phyloP scores from a whole-genome alignment of 1,140 invertebrate species.

The Bombus balteatus region DNA sequence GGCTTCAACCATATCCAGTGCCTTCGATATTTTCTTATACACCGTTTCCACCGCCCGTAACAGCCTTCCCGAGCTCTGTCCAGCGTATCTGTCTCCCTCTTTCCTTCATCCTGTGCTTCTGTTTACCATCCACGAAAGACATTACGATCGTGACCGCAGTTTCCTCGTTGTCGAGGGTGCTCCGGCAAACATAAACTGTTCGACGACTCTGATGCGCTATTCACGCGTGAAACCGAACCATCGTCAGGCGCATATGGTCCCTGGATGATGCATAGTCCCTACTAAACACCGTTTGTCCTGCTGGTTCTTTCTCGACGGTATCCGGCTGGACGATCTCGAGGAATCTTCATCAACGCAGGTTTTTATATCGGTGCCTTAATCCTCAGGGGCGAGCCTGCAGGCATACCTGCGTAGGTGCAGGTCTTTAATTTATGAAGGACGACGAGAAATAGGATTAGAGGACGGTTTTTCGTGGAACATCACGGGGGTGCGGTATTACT shows the following conservation, averaged over 20 bases:
- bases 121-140: neutral
- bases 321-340: neutral
- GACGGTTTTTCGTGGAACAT: too few species aligned
- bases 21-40: neutral
- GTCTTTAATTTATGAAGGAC: neutral
- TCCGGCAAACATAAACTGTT: neutral
- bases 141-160: slow-evolving; percentile 7
- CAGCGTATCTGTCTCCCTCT: neutral
- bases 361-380: neutral
- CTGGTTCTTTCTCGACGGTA: too few species aligned
- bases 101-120: too few species aligned
- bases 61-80: too few species aligned
- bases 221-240: slow-evolving; percentile 21
- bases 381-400: neutral
- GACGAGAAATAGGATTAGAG: neutral
- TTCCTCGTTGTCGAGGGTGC: neutral
- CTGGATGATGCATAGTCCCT: slow-evolving; percentile 19
- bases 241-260: slow-evolving; percentile 1
- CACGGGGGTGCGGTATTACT: neutral
- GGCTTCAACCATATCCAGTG: neutral
- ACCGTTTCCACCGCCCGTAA: neutral
- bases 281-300: neutral
- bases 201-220: slow-evolving; percentile 6
- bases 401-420: neutral
- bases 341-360: slow-evolving; percentile 12